Base-by-base conservation (phyloP, 2,888 invertebrate genomes). In the Monochamus alternatus region DNA sequence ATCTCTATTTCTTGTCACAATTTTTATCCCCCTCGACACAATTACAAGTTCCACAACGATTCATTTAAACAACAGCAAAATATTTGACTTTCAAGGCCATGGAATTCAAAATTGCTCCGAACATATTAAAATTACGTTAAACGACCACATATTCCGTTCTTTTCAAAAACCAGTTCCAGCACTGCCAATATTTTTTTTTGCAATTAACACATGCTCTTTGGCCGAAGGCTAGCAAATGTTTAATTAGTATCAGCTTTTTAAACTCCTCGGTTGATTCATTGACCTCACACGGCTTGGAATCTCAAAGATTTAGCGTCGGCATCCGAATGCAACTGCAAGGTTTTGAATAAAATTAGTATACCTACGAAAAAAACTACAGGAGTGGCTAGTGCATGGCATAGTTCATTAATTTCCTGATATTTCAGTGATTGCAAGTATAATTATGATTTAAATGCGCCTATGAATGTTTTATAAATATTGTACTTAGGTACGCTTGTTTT, bases 181-280 rank as follows among this genome's bases (percentile, higher is more conserved):
- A 55, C n/a, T 14, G 5, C 5, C 55, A 55, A 14, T 55, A 55
- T 52, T 7, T n/a, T n/a, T 55, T 55, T 22, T n/a, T 55, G 55
- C 14, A 55, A n/a, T 55, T 55, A 55, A 55, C 55, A 55, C 55
- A n/a, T n/a, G 22, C 14, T 55, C 55, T 14, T 47, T 14, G 14
- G 55, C 55, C n/a, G 55, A 55, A 55, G 55, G 55, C 55, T 55
- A n/a, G 22, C n/a, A 55, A 55, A 55, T 22, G 14, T 55, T 55
- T 55, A 55, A 55, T 55, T 55, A 55, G 55, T 55, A 55, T 22
- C 55, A 55, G 14, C 55, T 55, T 55, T 55, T 55, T n/a, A 55
- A n/a, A 22, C 22, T 55, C 55, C 55, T 55, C 14, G 55, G n/a
- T n/a, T 55, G n/a, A 55, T 55, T 55, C 55, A 7, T 55, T 55